Base-by-base conservation (phyloP, 2,888 invertebrate species). In the Phaonia tiefii region DNA sequence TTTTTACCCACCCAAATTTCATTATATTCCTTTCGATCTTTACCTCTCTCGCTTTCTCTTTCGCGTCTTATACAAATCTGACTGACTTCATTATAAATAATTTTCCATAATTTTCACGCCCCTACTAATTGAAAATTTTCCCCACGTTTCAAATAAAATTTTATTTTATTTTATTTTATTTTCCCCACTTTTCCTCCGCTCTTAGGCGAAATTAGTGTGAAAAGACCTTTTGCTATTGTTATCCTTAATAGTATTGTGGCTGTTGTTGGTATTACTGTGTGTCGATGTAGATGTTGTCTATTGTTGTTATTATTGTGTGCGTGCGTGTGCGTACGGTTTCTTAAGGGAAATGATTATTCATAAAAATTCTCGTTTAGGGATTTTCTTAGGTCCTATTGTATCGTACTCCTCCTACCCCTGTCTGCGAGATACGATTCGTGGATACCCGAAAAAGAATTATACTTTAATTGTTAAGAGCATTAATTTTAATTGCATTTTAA, bases 401-500 rank as follows among this genome's bases (percentile, higher is more conserved):
- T 31, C 31, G 8, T 31, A 5, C 31, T 31, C 8, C 31, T 31
- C 31, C 3, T 31, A 5, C 31, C 8, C 8, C 31, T 31, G 3
- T 31, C 31, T 31, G 31, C 31, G n/a, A n/a, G n/a, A n/a, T n/a
- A n/a, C 8, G 49, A 49, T 8, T 15, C 17, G 17, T 15, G 49
- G 15, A 10, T 20, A 17, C 20, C 37, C 17, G 1, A 67, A 49
- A 54, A 67, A 58, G 37, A 78, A 75, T 78, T 78, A 67, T 31
- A 71, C 10, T 75, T 71, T 75, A 75, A 81, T 78, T 81, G 78
- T 67, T 81, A 49, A 75, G 75, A 63, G 69, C 54, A 72, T 81
- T 81, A 77, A 75, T 69, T 78, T 81, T 78, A 78, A 81, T 78
- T 81, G 78, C 65, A 69, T 81, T 78, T 78, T 78, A 81, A 78